Evolutionary conservation across 2,797 vertebrate species (phyloP), one percentile per base, ranked within the genome.

Genomic region (Sparus aurata): DNA sequence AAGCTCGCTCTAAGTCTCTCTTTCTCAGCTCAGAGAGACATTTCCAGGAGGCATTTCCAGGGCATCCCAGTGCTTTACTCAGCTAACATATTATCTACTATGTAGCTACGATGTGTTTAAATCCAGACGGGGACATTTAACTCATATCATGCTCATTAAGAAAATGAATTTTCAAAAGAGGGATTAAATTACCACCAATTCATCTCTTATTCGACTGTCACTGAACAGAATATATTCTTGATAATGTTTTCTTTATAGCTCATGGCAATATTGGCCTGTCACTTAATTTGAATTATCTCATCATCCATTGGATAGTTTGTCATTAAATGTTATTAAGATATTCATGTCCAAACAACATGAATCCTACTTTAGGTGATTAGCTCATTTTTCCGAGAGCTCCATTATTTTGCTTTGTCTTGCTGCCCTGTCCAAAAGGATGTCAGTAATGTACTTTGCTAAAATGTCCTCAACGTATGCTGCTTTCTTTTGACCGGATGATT

Each of bases 11-110:
- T 13, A 30, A 52, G 17, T 66, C 23, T 80, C 61, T 47, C 53
- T 61, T 22, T 65, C 22, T 69, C 46, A 66, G 30, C 55, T 71
- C 55, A n/a, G 41, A 65, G 30, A 80, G 12, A 77, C 50, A 50
- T 80, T 84, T 77, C 66, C 38, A 66, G 47, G 45, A 73, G 63
- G 60, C 69, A 53, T 53, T 61, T 78, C 53, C 12, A 16, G 25
- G 23, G 5, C 18, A 10, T 71, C 18, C 45, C 47, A 15, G 34
- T 13, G 46, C 30, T 65, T 66, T 34, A 25, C 20, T 50, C 73
- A 45, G 60, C 63, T 60, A 53, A 61, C 9, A 22, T 72, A 18
- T 85, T 58, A 58, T 75, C 60, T 60, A 2, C 49, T 57, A 38
- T 77, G 25, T 23, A 68, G 55, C 38, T 46, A 27, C 43, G 46